phyloP scores from a whole-genome alignment of 2,113 vertebrate species.

The Cacatua alba region DNA sequence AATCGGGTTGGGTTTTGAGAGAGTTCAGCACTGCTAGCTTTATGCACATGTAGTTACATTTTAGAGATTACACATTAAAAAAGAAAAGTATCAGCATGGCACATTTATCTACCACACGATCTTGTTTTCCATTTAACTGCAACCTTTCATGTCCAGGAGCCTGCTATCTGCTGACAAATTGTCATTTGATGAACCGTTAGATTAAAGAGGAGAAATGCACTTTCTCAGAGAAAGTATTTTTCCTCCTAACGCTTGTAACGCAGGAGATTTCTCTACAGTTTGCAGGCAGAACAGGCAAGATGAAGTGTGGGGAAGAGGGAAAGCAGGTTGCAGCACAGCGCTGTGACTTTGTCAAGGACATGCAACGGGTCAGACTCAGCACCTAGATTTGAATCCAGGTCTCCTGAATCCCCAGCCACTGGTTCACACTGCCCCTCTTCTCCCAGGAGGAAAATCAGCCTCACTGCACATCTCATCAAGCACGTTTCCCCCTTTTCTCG shows the following conservation, averaged over 20 bases:
- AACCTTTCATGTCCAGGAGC: constrained; percentile 9
- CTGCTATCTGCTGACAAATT: not conserved
- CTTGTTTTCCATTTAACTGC: constrained; percentile 25
- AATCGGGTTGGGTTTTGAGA: rapidly evolving
- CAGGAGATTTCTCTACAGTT: not conserved
- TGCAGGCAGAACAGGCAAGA: not conserved
- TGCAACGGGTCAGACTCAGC: not conserved
- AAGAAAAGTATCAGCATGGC: not conserved
- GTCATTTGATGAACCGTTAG: not conserved
- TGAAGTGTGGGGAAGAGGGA: not conserved
- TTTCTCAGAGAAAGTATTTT: not conserved
- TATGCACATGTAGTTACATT: not conserved
- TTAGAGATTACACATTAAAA: not conserved
- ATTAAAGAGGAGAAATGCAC: not conserved
- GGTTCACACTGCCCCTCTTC: not conserved
- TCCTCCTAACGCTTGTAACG: rapidly evolving
- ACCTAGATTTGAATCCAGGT: not conserved
- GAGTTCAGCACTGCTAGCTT: not conserved
- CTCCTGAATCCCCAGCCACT: not conserved
- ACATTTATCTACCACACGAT: constrained; percentile 25
- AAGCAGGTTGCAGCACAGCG: not conserved
- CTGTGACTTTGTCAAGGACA: not conserved
- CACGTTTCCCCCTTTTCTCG: not conserved
- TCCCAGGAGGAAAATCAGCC: not conserved
- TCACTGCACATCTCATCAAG: not conserved